Evolutionary conservation across 1,140 invertebrate species (phyloP).

Genomic region (Bilobella aurantiaca): DNA sequence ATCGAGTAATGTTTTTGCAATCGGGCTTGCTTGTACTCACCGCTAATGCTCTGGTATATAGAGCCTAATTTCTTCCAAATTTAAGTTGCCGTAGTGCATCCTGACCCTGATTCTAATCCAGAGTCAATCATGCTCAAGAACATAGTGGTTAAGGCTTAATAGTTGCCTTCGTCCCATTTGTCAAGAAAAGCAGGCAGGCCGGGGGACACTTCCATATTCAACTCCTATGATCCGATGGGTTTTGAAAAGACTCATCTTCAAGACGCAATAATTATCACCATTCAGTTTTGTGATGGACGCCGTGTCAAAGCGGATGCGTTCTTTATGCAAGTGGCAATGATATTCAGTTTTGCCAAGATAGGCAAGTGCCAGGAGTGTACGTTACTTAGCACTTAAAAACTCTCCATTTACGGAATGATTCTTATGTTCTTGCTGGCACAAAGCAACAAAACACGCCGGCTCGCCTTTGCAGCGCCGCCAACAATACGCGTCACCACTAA

Average conservation of each 20-base stretch:
- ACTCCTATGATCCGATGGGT: too few species aligned
- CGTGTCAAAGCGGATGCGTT: too few species aligned
- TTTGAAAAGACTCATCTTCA: constrained; percentile 12
- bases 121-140: background rate
- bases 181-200: background rate
- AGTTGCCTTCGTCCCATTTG: background rate
- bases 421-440: too few species aligned
- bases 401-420: too few species aligned
- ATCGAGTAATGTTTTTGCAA: background rate
- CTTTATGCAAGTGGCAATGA: too few species aligned
- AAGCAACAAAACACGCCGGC: too few species aligned
- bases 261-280: constrained; percentile 17
- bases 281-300: constrained; percentile 13
- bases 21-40: constrained; percentile 1
- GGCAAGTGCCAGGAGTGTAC: too few species aligned
- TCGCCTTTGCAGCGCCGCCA: too few species aligned
- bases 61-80: background rate
- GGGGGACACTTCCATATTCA: too few species aligned
- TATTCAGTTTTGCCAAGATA: too few species aligned
- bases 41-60: constrained; percentile 8
- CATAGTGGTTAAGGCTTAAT: background rate
- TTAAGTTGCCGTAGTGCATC: background rate
- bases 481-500: too few species aligned
- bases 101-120: background rate
- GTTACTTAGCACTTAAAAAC: too few species aligned